Evolutionary conservation across 92 coral and sea anemone species (phyloP), one percentile per base, ranked within the genome.

Genomic region (Montipora capitata): DNA sequence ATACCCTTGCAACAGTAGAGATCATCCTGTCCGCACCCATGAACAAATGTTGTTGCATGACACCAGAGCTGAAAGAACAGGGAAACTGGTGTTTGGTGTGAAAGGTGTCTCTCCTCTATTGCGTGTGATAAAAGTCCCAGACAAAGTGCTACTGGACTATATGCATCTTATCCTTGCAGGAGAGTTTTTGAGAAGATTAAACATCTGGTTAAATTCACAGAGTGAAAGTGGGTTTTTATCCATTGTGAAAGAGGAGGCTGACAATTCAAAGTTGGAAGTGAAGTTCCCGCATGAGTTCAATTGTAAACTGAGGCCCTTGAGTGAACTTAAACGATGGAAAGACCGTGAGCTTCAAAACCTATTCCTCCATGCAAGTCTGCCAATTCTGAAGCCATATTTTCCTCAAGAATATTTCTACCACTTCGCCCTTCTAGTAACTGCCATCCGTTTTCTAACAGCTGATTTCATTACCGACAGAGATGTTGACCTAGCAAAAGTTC

Each of bases 151-250:
- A 2, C 38, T 87, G 35, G 91, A 87, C 44, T 87, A 79, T 57
- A 87, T 87, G 86, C 86, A 87, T 49, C 59, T 45, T 40, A 78
- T 85, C 13, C 77, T 87, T 27, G 85, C 61, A 14, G 86, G 85
- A 8, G 91, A 79, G 41, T 68, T 78, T 71, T 61, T 72, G 6
- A 45, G 85, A n/a, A 69, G 91, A 12, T 9, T 87, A 3, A 44
- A 73, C 27, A 87, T 64, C 12, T 87, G 85, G 91, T 35, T 87
- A 15, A 39, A 64, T 11, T 16, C 14, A 1, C 27, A 81, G 2
- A 17, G 52, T 15, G 52, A 45, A 5, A 13, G 49, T 17, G 71
- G 51, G 15, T 64, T 20, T n/a, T 20, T 69, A 3, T 48, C 27
- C 16, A 18, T 35, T 2, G 8, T 16, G 7, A 40, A 3, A 8